Base-by-base conservation (phyloP, 1,140 invertebrate species). In the Pinna nobilis region DNA sequence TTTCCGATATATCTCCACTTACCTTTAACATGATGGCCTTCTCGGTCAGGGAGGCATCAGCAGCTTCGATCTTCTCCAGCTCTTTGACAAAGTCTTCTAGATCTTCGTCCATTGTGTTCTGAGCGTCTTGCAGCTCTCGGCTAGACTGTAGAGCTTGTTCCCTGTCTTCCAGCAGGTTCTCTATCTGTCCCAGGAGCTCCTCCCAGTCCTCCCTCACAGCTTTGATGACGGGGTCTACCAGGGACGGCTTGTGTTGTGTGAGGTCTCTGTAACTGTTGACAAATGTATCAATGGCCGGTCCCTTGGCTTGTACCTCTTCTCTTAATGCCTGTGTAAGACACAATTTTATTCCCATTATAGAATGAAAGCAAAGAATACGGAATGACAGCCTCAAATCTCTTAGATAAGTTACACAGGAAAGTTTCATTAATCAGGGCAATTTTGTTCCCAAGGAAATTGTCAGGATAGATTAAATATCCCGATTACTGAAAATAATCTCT, bases 1-100 rank as follows among this genome's bases (percentile, higher is more conserved):
- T n/a, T n/a, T n/a, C n/a, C n/a, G n/a, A n/a, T 23, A 33, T 59
- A 39, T 30, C 1, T 1, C 3, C 49, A 81, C 81, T 39, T 81
- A 88, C 87, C 81, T 91, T 91, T 18, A 96, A 90, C 23, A 93
- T 92, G 3, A 92, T 90, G 51, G 94, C 91, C 82, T 96, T 96
- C 77, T 95, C 74, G n/a, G 75, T 69, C 15, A 86, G 64, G 9
- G 74, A 51, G 2, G 70, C 74, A 32, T 82, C 83, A 49, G 80
- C 76, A 44, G 77, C 69, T 57, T 87, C 86, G 35, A 88, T 83
- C 57, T 78, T 78, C 61, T 86, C 86, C 13, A 88, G 70, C 69
- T 86, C 82, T 35, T 81, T 77, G 20, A 77, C 80, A 60, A 85
- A 86, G 60, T 84, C 79, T 50, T 84, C 86, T 49, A 88, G 61